Conservation (phyloP, 1,140 invertebrate species). For the Ips typographus region DNA sequence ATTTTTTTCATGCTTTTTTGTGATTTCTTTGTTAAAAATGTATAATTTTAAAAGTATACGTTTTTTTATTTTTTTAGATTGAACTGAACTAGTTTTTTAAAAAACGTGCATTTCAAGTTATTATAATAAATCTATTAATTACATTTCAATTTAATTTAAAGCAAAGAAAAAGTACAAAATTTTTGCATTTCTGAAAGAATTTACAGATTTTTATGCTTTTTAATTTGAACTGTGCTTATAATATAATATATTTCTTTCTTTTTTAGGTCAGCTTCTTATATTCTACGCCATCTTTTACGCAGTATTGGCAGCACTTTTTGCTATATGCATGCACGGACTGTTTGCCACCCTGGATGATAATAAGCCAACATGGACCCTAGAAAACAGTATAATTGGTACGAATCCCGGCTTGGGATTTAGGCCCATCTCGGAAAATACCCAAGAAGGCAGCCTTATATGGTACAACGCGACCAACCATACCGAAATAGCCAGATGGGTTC, state of each 20-base stretch:
- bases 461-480: constrained; percentile 69
- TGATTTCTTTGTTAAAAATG: too few species aligned
- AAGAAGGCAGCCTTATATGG: constrained; percentile 83
- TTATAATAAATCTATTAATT: too few species aligned
- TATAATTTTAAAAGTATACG: too few species aligned
- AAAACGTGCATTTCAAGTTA: too few species aligned
- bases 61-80: too few species aligned
- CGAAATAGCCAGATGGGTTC: constrained; percentile 67
- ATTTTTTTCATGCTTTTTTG: too few species aligned
- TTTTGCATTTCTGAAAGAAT: too few species aligned
- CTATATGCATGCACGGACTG: constrained; percentile 79
- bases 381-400: constrained; percentile 77
- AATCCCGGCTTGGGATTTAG: constrained; percentile 91
- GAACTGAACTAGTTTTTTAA: too few species aligned
- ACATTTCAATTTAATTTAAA: too few species aligned
- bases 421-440: constrained; percentile 71
- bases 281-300: constrained; percentile 89
- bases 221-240: background rate
- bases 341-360: constrained; percentile 69
- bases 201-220: too few species aligned
- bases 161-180: too few species aligned
- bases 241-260: constrained; percentile 14
- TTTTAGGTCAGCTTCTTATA: constrained; percentile 69
- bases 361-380: constrained; percentile 71
- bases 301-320: constrained; percentile 74